Evolutionary conservation across 2,888 invertebrate genomes (phyloP), one percentile per base, ranked within the genome.

Genomic region (Dynastes maya): DNA sequence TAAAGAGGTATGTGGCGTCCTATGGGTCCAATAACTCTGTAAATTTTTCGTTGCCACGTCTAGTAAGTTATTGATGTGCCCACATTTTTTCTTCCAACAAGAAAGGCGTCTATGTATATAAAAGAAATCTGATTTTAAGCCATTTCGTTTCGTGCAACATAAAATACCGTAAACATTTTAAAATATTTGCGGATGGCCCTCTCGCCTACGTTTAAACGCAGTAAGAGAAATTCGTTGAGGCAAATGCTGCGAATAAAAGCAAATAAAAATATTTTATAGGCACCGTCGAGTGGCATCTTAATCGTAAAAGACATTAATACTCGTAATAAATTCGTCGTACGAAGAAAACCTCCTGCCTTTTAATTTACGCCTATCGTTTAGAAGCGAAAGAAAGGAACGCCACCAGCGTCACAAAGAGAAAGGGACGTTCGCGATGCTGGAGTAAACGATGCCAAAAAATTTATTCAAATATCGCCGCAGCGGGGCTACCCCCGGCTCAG

Each of bases 181-280:
- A 63, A 63, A 63, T 63, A 63, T 32, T 29, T 63, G 63, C 8
- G 32, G 32, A 2, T 63, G 32, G 29, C 27, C 2, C 9, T 29
- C 61, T 45, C 45, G 16, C 22, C 63, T 63, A 63, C 63, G 27
- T 63, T 63, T 29, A 29, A 32, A 63, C 63, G 29, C 63, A 63
- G 11, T 63, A 63, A 63, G 63, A 63, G 63, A 63, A 63, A 29
- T 29, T 67, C 22, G 27, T 29, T 29, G 29, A 45, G 45, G 61
- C 61, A 74, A 72, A 58, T 58, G 72, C 58, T 13, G 55, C 72
- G 61, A 40, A 63, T 27, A 74, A 27, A 61, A 61, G 72, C 72
- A 61, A 74, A 74, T 74, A 74, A 74, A 74, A 74, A 74, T 74
- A 74, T 74, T 74, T 74, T 74, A 74, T 74, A 61, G 58, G 61